Evolutionary conservation across 1,140 invertebrate species (phyloP).

Genomic region (Lucilia sericata): DNA sequence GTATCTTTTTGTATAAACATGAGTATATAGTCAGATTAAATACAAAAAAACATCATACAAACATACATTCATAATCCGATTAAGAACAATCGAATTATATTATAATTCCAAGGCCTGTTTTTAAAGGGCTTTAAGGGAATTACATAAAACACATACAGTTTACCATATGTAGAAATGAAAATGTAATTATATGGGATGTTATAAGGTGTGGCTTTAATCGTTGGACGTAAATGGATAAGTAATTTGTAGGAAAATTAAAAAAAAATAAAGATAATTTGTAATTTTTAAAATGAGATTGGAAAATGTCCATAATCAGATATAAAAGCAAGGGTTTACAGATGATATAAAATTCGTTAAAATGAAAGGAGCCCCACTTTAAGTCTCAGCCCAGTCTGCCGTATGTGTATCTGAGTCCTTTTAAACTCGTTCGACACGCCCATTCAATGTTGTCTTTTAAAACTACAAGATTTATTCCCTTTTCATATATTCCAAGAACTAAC

Average conservation of each 20-base stretch:
- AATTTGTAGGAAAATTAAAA: no score
- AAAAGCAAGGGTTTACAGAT: no score
- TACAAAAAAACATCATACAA: background rate
- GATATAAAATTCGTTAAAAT: no score
- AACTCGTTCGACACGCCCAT: no score
- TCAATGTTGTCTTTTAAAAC: no score
- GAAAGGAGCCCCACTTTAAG: no score
- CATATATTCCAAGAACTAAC: no score
- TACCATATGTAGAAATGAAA: background rate
- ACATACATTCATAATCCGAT: conserved; percentile 12
- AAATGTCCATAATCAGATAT: background rate
- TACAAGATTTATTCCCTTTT: no score
- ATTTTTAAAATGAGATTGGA: background rate
- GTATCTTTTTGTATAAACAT: background rate
- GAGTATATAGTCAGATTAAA: conserved; percentile 4
- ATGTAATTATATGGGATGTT: background rate
- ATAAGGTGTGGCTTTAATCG: conserved; percentile 6
- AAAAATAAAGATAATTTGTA: no score
- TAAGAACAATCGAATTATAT: conserved; percentile 17
- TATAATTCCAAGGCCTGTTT: conserved; percentile 26
- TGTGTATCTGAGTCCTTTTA: no score
- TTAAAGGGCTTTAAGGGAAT: conserved; percentile 14
- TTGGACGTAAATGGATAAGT: background rate
- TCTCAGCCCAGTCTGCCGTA: no score
- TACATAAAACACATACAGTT: background rate